Conservation (phyloP, 2,113 vertebrate genomes). For the Urocolius indicus region DNA sequence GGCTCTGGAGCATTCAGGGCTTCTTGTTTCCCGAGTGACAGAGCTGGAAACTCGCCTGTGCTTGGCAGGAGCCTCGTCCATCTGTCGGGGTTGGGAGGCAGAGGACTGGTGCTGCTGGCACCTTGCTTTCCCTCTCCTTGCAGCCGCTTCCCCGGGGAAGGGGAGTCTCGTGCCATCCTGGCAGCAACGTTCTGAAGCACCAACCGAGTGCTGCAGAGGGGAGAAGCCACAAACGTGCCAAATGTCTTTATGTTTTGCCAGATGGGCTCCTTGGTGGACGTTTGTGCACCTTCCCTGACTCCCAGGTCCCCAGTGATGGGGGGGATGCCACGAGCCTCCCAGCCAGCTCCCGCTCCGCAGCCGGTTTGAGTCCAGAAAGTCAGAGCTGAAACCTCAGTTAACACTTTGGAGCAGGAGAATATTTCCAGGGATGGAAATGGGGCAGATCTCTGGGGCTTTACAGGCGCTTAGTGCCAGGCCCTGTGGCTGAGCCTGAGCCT, state of each 20-base stretch:
- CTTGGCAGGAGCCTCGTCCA: not conserved
- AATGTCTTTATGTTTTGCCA: too few relatives aligned
- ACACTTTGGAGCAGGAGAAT: not conserved
- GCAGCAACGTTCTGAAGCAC: not conserved
- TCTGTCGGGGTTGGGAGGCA: not conserved
- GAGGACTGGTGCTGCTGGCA: not conserved
- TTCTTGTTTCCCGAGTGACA: not conserved
- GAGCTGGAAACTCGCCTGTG: not conserved
- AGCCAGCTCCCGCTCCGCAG: not conserved
- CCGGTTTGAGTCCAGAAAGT: not conserved
- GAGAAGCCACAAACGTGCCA: not conserved
- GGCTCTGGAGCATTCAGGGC: not conserved
- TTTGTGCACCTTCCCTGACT: not conserved
- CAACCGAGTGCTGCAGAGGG: not conserved
- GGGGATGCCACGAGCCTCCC: not conserved
- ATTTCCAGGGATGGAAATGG: not conserved
- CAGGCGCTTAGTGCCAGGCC: rapidly evolving
- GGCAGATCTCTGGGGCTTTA: rapidly evolving
- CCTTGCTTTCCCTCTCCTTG: not conserved
- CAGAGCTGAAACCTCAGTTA: not conserved
- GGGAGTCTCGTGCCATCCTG: not conserved
- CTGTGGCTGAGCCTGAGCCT: not conserved
- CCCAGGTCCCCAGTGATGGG: not conserved
- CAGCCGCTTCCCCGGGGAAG: rapidly evolving
- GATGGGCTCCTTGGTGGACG: not conserved